phyloP scores from a whole-genome alignment of 2,113 vertebrate genomes.

The Chloropsis hardwickii region DNA sequence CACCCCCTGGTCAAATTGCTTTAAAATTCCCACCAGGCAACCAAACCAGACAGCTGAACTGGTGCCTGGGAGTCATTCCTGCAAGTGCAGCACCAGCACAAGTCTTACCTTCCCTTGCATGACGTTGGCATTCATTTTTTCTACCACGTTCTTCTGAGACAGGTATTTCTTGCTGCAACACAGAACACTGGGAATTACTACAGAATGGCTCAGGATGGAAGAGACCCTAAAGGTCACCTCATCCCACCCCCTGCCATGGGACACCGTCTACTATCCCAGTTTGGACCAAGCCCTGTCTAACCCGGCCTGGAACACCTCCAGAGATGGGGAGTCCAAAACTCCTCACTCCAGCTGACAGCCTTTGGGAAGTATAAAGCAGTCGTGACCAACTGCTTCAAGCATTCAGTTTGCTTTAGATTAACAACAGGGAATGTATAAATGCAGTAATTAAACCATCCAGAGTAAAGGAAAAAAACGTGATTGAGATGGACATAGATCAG shows the following conservation, averaged over 20 bases:
- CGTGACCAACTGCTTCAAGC: neutral
- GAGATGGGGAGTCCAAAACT: neutral
- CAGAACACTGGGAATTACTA: neutral
- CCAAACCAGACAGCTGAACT: neutral
- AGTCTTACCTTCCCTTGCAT: conserved; percentile 92
- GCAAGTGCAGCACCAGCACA: neutral
- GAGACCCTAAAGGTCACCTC: neutral
- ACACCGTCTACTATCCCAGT: neutral
- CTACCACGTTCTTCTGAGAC: conserved; percentile 97
- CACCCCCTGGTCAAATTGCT: accelerated
- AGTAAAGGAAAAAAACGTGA: neutral
- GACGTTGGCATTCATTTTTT: conserved; percentile 94
- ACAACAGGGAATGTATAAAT: neutral
- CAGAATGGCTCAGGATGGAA: neutral
- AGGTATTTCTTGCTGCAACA: conserved; percentile 94
- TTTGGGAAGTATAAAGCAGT: neutral
- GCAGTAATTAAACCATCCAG: neutral
- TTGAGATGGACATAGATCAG: neutral
- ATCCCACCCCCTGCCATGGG: neutral
- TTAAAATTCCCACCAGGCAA: neutral
- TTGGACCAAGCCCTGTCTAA: accelerated
- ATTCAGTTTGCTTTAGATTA: neutral
- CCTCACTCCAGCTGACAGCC: neutral
- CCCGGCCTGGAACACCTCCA: neutral
- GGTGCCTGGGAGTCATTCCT: neutral